A percentile compares a stretch with the other conserved stretches of the same genome.
phyloP scores from a whole-genome alignment of 2,888 invertebrate species.

The Watsonalla binaria region DNA sequence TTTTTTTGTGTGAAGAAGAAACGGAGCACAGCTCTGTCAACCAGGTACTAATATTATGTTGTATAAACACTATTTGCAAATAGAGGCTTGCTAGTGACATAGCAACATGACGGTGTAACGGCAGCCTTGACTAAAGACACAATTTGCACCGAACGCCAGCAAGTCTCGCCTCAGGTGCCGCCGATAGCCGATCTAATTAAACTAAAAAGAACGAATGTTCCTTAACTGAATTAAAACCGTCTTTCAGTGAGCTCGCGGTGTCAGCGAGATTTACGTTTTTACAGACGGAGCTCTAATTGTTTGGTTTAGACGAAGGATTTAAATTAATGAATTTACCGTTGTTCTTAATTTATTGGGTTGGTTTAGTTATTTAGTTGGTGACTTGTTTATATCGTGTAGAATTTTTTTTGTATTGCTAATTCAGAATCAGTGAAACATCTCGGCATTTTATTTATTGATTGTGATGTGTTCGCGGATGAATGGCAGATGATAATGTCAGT shows the following conservation, averaged over 20 bases:
- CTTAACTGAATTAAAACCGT: constrained; percentile 51
- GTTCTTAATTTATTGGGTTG: constrained; percentile 1
- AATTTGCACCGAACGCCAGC: constrained; percentile 39
- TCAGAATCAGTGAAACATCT: too few species aligned
- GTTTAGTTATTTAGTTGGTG: not conserved
- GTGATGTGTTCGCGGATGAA: too few species aligned
- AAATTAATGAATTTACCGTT: constrained; percentile 2
- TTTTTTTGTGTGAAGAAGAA: too few species aligned
- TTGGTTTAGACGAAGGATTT: constrained; percentile 1
- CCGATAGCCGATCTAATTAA: constrained; percentile 65
- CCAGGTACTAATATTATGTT: too few species aligned
- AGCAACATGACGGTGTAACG: constrained; percentile 6
- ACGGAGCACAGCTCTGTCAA: too few species aligned
- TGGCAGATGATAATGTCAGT: too few species aligned
- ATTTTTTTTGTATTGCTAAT: not conserved
- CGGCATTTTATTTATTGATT: too few species aligned
- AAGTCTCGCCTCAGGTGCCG: constrained; percentile 56
- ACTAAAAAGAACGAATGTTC: constrained; percentile 47
- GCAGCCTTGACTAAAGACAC: constrained; percentile 41
- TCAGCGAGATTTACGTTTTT: constrained; percentile 34
- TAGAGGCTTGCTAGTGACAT: constrained; percentile 14
- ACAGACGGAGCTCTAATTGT: constrained; percentile 13
- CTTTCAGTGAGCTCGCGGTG: constrained; percentile 26
- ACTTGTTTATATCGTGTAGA: not conserved
- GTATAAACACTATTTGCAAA: too few species aligned